A percentile compares a stretch with the other conserved stretches of the same genome.
These are phyloP conservation scores for Lutraria lutraria DNA, from an alignment of 2,888 invertebrate species.

Conservation along the genomic window DNA sequence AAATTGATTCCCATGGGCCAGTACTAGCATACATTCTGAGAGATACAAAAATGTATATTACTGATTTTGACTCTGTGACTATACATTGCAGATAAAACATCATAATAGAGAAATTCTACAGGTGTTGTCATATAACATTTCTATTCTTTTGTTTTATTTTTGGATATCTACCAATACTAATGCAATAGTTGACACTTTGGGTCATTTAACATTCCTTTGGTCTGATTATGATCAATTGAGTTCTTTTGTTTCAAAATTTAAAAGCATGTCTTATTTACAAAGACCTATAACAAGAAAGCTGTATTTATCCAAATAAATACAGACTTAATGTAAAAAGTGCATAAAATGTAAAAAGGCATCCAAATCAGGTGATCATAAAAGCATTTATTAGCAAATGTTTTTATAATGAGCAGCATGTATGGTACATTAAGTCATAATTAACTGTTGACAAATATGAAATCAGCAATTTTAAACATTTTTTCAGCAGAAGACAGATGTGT, in stretches of 20 bases:
- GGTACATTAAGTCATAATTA: too few relatives aligned
- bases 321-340: too few relatives aligned
- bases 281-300: too few relatives aligned
- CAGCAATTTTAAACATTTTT: neutral
- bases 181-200: constrained; percentile 29
- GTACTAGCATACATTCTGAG: too few relatives aligned
- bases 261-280: neutral
- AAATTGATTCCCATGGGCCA: too few relatives aligned
- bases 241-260: constrained; percentile 16
- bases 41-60: too few relatives aligned
- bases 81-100: neutral
- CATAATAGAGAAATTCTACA: neutral
- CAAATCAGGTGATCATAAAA: too few relatives aligned
- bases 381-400: too few relatives aligned
- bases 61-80: too few relatives aligned
- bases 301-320: too few relatives aligned
- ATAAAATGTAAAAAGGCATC: too few relatives aligned
- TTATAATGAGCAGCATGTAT: too few relatives aligned
- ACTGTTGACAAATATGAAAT: neutral
- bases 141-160: constrained; percentile 43
- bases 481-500: neutral
- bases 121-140: constrained; percentile 39
- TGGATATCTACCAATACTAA: constrained; percentile 30
- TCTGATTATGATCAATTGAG: neutral
- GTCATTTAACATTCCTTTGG: constrained; percentile 31